phyloP scores from a whole-genome alignment of 2,797 vertebrate species.

The Argya squamiceps region DNA sequence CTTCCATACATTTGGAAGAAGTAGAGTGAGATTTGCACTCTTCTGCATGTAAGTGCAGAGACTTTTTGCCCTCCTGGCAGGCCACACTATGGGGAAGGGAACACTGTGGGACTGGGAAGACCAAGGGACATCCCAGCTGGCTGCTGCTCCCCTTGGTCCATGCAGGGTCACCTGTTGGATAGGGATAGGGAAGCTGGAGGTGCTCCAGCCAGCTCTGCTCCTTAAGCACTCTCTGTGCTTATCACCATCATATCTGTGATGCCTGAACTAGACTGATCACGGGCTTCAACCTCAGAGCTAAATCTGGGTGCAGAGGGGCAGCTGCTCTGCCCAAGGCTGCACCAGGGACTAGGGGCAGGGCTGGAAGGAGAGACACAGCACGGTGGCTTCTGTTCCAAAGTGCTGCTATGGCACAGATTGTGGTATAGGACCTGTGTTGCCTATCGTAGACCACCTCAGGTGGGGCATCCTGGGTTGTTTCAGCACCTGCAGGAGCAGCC shows the following conservation, averaged over 20 bases:
- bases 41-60: not conserved
- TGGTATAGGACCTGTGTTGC: not conserved
- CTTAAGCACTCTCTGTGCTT: accelerated
- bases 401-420: accelerated
- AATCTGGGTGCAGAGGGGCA: not conserved
- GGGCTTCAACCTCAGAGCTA: accelerated
- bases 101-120: accelerated
- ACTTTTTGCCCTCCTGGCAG: not conserved
- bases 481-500: not conserved
- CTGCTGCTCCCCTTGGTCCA: not conserved
- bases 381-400: not conserved
- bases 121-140: not conserved
- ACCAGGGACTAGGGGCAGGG: no score
- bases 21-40: constrained; percentile 35
- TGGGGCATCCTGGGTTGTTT: not conserved
- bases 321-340: no score
- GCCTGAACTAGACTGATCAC: not conserved
- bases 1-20: constrained; percentile 56
- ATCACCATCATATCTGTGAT: accelerated
- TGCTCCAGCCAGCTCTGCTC: not conserved
- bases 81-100: accelerated
- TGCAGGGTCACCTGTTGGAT: accelerated
- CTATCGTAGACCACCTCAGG: not conserved
- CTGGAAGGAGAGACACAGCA: not conserved
- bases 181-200: not conserved